Evolutionary conservation across 1,140 invertebrate genomes (phyloP).

Genomic region (Sweltsa coloradensis): DNA sequence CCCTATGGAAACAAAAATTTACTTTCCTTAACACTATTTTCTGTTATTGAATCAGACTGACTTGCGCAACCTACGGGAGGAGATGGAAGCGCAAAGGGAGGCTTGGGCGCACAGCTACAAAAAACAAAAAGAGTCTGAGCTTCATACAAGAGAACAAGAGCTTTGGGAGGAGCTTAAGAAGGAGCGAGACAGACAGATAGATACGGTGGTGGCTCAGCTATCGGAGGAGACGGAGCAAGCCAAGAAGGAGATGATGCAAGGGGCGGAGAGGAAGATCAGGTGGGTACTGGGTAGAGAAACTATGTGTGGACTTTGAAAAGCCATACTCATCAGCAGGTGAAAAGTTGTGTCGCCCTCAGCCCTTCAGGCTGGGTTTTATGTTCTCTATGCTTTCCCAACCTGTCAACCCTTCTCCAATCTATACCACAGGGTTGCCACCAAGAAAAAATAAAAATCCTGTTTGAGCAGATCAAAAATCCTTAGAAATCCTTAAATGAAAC

Average conservation of each 20-base stretch:
- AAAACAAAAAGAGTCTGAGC: conserved; percentile 36
- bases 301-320: too few species aligned
- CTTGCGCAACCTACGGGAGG: conserved; percentile 38
- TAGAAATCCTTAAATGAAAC: too few species aligned
- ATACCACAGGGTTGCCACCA: too few species aligned
- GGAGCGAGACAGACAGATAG: conserved; percentile 52
- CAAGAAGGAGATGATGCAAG: conserved; percentile 35
- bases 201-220: conserved; percentile 45
- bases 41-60: conserved; percentile 30
- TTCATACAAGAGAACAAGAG: conserved; percentile 40
- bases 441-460: too few species aligned
- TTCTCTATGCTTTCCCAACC: too few species aligned
- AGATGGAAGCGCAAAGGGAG: conserved; percentile 39
- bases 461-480: too few species aligned
- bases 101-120: conserved; percentile 39
- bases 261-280: conserved; percentile 44
- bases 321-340: too few species aligned
- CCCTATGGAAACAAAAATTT: not conserved
- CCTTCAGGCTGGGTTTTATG: too few species aligned
- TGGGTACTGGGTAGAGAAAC: too few species aligned
- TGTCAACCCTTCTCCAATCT: too few species aligned
- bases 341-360: too few species aligned
- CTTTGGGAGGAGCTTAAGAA: conserved; percentile 43
- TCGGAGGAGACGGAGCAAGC: conserved; percentile 41
- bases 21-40: not conserved